phyloP scores from a whole-genome alignment of 1,140 invertebrate species.

The Ceratoteleas bidentatus region DNA sequence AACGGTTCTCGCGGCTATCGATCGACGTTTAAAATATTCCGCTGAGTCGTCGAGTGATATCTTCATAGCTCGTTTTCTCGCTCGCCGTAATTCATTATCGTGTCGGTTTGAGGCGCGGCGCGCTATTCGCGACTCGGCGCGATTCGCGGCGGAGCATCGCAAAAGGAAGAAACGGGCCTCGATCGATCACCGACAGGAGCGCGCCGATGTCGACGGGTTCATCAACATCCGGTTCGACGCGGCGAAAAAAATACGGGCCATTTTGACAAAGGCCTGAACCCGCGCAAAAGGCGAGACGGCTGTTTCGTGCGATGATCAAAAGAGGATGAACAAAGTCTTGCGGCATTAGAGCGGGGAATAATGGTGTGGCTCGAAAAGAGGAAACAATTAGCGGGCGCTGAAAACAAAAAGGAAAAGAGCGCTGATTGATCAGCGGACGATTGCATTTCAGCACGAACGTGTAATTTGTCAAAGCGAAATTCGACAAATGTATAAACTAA shows the following conservation, averaged over 20 bases:
- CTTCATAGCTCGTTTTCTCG: conserved; percentile 71
- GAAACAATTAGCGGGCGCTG: background rate
- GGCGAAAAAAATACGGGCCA: conserved; percentile 10
- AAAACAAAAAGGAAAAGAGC: no score
- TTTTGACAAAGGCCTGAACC: conserved; percentile 2
- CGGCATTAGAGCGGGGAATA: no score
- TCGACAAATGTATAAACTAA: conserved; percentile 45
- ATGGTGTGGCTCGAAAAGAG: no score
- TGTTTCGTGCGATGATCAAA: no score
- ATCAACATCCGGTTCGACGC: conserved; percentile 61
- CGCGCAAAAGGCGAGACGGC: no score
- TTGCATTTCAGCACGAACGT: conserved; percentile 18
- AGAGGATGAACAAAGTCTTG: no score
- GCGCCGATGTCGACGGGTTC: conserved; percentile 55
- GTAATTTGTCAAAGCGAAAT: conserved; percentile 33
- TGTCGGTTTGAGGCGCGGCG: conserved; percentile 54
- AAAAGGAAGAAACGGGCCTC: conserved; percentile 57
- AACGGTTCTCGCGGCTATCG: conserved; percentile 4
- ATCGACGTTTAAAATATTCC: conserved; percentile 70
- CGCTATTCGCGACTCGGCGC: conserved; percentile 42
- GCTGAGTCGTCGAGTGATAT: conserved; percentile 71
- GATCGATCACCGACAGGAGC: conserved; percentile 64
- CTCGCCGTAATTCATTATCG: conserved; percentile 63
- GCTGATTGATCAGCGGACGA: conserved; percentile 13
- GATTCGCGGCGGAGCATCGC: conserved; percentile 45